Percentiles rank a stretch among this genome's conserved stretches.
phyloP scores from a whole-genome alignment of 2,797 vertebrate genomes.

The Pitangus sulphuratus region DNA sequence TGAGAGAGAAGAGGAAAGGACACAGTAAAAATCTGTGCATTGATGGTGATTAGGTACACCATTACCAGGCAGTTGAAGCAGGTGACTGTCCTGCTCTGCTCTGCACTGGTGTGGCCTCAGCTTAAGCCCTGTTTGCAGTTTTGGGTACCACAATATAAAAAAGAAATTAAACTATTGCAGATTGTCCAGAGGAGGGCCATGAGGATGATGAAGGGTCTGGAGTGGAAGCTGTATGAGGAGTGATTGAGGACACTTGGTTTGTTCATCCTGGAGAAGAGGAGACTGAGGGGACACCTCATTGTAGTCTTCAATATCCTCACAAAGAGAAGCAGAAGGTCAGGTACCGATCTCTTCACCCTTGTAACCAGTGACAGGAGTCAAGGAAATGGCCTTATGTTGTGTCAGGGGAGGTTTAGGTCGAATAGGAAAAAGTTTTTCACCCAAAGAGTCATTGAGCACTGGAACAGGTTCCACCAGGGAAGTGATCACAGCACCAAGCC shows the following conservation, averaged over 20 bases:
- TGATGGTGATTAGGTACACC: not conserved
- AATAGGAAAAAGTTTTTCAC: not conserved
- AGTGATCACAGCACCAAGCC: not conserved
- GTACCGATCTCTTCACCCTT: not conserved
- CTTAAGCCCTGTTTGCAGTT: not conserved
- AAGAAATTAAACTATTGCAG: not conserved
- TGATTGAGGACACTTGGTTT: not conserved
- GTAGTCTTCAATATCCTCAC: not conserved
- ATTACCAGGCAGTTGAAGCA: fast-evolving
- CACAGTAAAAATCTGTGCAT: not conserved
- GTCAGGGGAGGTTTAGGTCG: not conserved
- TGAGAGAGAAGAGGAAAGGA: not conserved
- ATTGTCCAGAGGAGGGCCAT: not conserved
- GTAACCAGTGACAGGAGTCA: not conserved
- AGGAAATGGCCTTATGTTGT: not conserved
- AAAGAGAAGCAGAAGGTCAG: not conserved
- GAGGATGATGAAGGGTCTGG: not conserved
- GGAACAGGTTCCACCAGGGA: not conserved
- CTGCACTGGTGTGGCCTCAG: not conserved
- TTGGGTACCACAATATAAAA: not conserved
- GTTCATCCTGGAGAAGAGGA: not conserved
- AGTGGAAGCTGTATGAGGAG: not conserved
- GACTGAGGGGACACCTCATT: not conserved
- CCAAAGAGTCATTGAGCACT: fast-evolving
- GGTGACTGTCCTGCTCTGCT: not conserved